Conservation (phyloP, 2,113 vertebrate species). For the Aldabrachelys gigantea region DNA sequence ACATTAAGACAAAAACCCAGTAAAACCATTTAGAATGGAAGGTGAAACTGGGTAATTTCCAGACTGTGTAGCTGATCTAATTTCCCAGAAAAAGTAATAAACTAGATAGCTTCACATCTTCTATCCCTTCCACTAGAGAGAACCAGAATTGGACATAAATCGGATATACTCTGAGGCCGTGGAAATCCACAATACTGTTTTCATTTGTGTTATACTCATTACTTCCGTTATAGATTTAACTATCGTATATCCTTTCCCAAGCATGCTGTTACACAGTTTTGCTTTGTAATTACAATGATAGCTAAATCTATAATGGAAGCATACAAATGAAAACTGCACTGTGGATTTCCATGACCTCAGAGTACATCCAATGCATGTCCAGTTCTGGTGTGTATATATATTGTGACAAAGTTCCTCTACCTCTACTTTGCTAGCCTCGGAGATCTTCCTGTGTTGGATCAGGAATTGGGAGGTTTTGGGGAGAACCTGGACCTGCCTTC, state of each 20-base stretch:
- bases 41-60: background rate
- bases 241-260: background rate
- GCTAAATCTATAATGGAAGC: background rate
- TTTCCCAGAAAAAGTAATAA: background rate
- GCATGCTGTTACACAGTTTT: background rate
- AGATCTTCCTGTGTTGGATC: too few species aligned
- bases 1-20: background rate
- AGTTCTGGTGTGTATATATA: background rate
- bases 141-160: background rate
- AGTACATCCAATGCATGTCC: background rate
- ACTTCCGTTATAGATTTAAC: background rate
- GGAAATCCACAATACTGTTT: background rate
- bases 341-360: background rate
- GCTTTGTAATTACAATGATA: background rate
- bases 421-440: too few species aligned
- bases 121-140: background rate
- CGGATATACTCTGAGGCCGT: background rate
- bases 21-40: background rate
- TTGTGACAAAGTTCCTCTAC: too few species aligned
- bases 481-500: too few species aligned
- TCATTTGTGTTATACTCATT: background rate
- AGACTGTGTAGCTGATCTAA: background rate
- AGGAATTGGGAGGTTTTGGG: too few species aligned
- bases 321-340: background rate
- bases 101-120: background rate